Evolutionary conservation across 2,797 vertebrate species (phyloP), one percentile per base, ranked within the genome.

Genomic region (Rousettus madagascariensis): DNA sequence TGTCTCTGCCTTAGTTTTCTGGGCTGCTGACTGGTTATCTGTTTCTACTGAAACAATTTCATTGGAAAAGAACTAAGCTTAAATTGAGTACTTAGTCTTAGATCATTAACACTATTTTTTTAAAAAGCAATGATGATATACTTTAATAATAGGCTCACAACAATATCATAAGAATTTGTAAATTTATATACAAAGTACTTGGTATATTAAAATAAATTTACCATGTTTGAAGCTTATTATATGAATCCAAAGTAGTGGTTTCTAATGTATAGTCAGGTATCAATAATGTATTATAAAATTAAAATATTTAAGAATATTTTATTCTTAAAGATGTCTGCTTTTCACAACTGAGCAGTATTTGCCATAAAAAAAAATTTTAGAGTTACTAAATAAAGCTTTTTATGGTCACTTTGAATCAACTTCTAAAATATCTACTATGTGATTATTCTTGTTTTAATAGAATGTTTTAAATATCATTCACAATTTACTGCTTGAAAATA

Each of bases 71-170:
- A 65, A 61, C 0, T 74, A 15, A 55, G 26, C 22, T 89, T 53
- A 93, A 86, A 88, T 86, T 84, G 28, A 86, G 17, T 89, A 89
- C 15, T 95, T 77, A 93, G 51, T 59, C 3, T 26, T 79, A 65
- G 24, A 57, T 72, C 17, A 77, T 63, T 38, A 90, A 90, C 51
- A 90, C 10, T 36, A 86, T 3, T 9, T 49, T 80, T 82, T 53
- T 1, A 41, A 46, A 72, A 94, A 92, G 17, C 15, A 85, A 57
- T 38, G 12, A 53, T 0, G 36, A 19, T 28, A 72, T 41, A 17
- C 33, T 91, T 87, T 69, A 78, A 49, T 59, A 79, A 83, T 0
- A 79, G 55, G 28, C 16, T 75, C 30, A 87, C 4, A 83, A 59
- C 11, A 82, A 87, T 49, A n/a, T 51, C 16, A 16, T 63, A 49